A percentile compares a stretch with the other conserved stretches of the same genome.
Conservation (phyloP, 2,797 vertebrate genomes). For the Dromococcyx pavoninus region DNA sequence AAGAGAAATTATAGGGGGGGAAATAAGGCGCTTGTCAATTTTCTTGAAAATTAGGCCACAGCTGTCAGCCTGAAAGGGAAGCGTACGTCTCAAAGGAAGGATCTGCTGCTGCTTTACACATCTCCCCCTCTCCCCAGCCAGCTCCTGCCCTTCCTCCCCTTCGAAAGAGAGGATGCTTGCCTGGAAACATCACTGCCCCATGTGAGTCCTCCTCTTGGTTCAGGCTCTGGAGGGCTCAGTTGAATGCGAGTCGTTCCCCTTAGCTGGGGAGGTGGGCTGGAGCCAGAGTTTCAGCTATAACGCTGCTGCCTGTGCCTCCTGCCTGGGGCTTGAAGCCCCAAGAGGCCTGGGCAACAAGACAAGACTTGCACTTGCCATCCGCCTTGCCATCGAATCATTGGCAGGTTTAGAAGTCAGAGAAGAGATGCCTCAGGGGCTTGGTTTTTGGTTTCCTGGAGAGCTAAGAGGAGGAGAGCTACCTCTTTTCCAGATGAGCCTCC, state of each 20-base stretch:
- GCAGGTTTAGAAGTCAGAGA: background rate
- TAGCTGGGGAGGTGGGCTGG: background rate
- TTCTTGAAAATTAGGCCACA: conserved; percentile 78
- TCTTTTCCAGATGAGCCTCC: background rate
- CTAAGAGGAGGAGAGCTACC: background rate
- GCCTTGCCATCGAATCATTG: rapidly evolving
- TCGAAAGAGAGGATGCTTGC: background rate
- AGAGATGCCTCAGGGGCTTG: rapidly evolving
- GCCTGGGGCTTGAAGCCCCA: background rate
- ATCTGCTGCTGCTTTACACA: background rate
- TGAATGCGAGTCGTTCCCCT: background rate
- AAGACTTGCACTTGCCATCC: background rate
- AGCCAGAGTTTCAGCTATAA: background rate
- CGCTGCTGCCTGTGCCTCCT: background rate
- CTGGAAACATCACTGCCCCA: rapidly evolving
- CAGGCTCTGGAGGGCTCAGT: background rate
- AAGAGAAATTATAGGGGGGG: conserved; percentile 66
- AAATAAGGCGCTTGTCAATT: conserved; percentile 66
- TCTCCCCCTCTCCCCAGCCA: background rate
- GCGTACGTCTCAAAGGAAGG: conserved; percentile 10
- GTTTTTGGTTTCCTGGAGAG: background rate
- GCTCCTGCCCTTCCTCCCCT: background rate
- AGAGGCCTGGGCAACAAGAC: background rate
- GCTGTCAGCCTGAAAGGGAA: conserved; percentile 72
- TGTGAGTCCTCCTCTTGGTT: background rate